phyloP scores from a whole-genome alignment of 2,888 invertebrate species.

The Andrena bucephala region DNA sequence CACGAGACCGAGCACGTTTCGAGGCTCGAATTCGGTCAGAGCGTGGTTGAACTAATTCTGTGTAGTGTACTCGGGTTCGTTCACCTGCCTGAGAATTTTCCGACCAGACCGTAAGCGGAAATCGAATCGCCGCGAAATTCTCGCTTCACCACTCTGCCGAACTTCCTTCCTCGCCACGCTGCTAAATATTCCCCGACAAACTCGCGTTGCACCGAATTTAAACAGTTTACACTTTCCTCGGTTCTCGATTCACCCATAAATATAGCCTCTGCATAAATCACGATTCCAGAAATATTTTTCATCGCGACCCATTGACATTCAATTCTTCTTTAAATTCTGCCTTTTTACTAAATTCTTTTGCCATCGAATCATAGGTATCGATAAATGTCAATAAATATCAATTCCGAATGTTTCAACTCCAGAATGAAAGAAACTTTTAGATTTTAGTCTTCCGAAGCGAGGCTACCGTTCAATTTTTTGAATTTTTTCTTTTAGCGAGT shows the following conservation, averaged over 20 bases:
- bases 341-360: too few relatives aligned
- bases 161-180: background rate
- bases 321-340: too few relatives aligned
- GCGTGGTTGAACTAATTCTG: slow-evolving; percentile 80
- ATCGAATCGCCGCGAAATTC: slow-evolving; percentile 30
- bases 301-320: too few relatives aligned
- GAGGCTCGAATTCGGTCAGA: slow-evolving; percentile 79
- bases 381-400: too few relatives aligned
- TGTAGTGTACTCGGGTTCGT: slow-evolving; percentile 79
- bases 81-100: slow-evolving; percentile 74
- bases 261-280: too few relatives aligned
- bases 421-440: too few relatives aligned
- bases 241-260: background rate
- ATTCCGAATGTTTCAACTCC: too few relatives aligned
- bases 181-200: background rate
- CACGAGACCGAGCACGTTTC: slow-evolving; percentile 75
- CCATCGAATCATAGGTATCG: too few relatives aligned
- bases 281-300: too few relatives aligned
- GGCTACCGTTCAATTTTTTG: too few relatives aligned
- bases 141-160: background rate
- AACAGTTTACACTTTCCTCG: background rate
- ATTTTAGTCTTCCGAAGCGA: too few relatives aligned
- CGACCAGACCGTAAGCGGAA: slow-evolving; percentile 49
- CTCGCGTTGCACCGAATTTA: background rate
- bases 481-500: background rate